These are phyloP conservation scores for Notolepis coatsorum DNA, from an alignment of 2,797 vertebrate species.

Conservation along the genomic window DNA sequence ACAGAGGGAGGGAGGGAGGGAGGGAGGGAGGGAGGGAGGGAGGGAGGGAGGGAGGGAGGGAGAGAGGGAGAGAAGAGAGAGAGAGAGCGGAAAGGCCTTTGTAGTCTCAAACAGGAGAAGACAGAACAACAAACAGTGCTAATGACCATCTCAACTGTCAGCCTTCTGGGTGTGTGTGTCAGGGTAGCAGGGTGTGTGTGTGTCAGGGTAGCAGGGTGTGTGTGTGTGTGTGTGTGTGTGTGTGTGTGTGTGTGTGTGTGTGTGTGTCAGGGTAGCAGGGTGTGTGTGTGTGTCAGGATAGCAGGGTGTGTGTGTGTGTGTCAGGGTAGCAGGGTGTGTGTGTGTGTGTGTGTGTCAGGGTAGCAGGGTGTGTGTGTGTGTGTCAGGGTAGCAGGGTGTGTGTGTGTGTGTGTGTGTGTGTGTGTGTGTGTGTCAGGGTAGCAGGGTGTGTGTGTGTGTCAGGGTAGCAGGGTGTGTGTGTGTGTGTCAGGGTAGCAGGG, in stretches of 20 bases:
- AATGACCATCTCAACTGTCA: conserved; percentile 21
- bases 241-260: conserved; percentile 12
- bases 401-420: too few relatives aligned
- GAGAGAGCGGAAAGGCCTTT: conserved; percentile 37
- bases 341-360: too few relatives aligned
- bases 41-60: neutral
- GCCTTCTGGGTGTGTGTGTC: neutral
- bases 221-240: neutral
- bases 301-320: too few relatives aligned
- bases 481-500: too few relatives aligned
- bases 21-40: conserved; percentile 37
- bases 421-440: too few relatives aligned
- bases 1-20: neutral
- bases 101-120: conserved; percentile 34
- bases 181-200: neutral
- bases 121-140: conserved; percentile 23
- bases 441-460: too few relatives aligned
- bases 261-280: conserved; percentile 34
- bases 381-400: too few relatives aligned
- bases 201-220: neutral
- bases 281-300: too few relatives aligned
- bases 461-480: too few relatives aligned
- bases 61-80: conserved; percentile 16
- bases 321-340: too few relatives aligned
- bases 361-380: too few relatives aligned